Conservation (phyloP, 2,113 vertebrate genomes). For the Sinocyclocheilus anophthalmus region DNA sequence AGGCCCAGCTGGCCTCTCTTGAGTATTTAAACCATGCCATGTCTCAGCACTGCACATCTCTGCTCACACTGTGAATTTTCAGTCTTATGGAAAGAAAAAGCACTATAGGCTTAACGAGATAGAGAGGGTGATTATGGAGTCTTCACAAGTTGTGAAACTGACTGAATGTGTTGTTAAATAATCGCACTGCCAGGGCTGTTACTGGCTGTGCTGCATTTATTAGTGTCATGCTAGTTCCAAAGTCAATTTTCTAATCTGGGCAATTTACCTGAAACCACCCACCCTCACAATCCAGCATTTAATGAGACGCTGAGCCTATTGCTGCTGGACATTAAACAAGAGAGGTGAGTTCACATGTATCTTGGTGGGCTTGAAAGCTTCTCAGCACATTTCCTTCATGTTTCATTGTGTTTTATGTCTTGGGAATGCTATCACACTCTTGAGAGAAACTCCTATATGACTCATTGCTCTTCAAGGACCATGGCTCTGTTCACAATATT, state of each 20-base stretch:
- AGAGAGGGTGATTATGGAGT: slow-evolving; percentile 30
- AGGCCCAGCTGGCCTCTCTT: slow-evolving; percentile 19
- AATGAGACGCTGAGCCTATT: slow-evolving; percentile 1
- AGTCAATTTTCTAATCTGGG: slow-evolving; percentile 28
- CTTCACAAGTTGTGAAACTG: slow-evolving; percentile 37
- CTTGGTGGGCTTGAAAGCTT: background rate
- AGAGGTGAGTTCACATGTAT: background rate
- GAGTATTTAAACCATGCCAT: slow-evolving; percentile 12
- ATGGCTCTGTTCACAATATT: background rate
- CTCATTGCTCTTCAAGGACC: background rate
- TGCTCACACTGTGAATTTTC: slow-evolving; percentile 2
- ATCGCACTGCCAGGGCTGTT: slow-evolving; percentile 16
- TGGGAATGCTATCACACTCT: background rate
- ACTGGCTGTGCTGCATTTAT: slow-evolving; percentile 4
- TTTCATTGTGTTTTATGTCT: background rate
- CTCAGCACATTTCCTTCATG: background rate
- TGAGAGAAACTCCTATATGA: background rate
- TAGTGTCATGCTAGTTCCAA: slow-evolving; percentile 38
- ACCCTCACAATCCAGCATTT: background rate
- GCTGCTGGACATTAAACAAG: background rate
- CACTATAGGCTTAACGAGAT: slow-evolving; percentile 26
- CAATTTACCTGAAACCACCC: slow-evolving; percentile 28
- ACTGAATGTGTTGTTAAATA: slow-evolving; percentile 16
- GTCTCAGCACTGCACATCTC: slow-evolving; percentile 1
- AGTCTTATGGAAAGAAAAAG: slow-evolving; percentile 2